A percentile compares a stretch with the other conserved stretches of the same genome.
These are phyloP conservation scores for Thalassaphorura encarpata DNA, from an alignment of 1,140 invertebrate species.

Conservation along the genomic window DNA sequence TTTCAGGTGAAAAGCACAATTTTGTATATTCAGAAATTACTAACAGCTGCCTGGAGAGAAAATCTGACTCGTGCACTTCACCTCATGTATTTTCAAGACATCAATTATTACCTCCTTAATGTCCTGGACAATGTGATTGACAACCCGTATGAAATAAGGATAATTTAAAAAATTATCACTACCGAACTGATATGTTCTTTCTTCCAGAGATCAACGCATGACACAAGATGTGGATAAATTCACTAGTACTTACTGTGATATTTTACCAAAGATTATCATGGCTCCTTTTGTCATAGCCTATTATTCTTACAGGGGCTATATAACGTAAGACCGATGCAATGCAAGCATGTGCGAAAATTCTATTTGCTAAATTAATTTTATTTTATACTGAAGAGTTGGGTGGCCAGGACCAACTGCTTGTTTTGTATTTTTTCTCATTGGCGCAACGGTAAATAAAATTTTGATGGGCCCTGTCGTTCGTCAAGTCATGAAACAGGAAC, in stretches of 20 bases:
- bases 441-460: conserved; percentile 48
- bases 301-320: conserved; percentile 42
- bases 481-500: conserved; percentile 46
- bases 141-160: conserved; percentile 42
- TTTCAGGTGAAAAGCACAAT: conserved; percentile 39
- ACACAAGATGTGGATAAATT: conserved; percentile 49
- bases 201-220: conserved; percentile 45
- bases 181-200: not conserved
- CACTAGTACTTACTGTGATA: conserved; percentile 41
- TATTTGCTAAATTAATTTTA: too few relatives aligned
- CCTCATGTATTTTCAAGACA: conserved; percentile 42
- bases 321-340: conserved; percentile 33
- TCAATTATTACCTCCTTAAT: conserved; percentile 45
- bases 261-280: conserved; percentile 43
- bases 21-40: conserved; percentile 38
- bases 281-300: conserved; percentile 48
- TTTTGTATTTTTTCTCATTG: conserved; percentile 48
- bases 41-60: conserved; percentile 44
- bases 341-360: too few relatives aligned
- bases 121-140: conserved; percentile 42
- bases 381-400: conserved; percentile 41
- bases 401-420: conserved; percentile 48
- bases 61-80: conserved; percentile 41
- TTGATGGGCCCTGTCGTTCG: conserved; percentile 51
- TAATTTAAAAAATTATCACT: conserved; percentile 1